Percentiles rank a stretch among this genome's conserved stretches.
phyloP scores from a whole-genome alignment of 2,888 invertebrate genomes.

The Polymixis flavicincta region DNA sequence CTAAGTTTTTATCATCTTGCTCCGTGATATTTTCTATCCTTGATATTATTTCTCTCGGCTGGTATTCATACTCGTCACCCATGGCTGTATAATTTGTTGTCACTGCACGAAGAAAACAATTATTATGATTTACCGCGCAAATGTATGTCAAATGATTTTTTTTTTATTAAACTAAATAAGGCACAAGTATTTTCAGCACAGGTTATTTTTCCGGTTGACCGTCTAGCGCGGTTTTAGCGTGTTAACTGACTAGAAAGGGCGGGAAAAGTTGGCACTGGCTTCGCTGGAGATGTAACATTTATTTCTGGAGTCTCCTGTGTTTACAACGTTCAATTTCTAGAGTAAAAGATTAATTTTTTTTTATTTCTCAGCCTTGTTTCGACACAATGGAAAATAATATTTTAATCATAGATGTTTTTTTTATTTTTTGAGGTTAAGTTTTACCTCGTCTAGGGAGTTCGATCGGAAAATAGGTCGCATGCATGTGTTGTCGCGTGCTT shows the following conservation, averaged over 20 bases:
- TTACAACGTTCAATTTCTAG: conserved; percentile 77
- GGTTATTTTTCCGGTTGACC: conserved; percentile 70
- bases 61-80: conserved; percentile 76
- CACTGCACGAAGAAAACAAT: conserved; percentile 74
- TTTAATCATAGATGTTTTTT: conserved; percentile 33
- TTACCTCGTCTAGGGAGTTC: conserved; percentile 43
- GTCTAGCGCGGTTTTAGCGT: conserved; percentile 78
- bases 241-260: conserved; percentile 82
- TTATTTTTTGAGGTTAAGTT: conserved; percentile 41
- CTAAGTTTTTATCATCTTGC: conserved; percentile 84
- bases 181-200: conserved; percentile 65
- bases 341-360: conserved; percentile 65
- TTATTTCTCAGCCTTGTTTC: conserved; percentile 68
- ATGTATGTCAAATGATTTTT: conserved; percentile 48
- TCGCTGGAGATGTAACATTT: conserved; percentile 88
- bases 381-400: conserved; percentile 42
- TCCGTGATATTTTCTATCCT: conserved; percentile 87
- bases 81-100: conserved; percentile 58
- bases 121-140: conserved; percentile 50
- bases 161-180: conserved; percentile 58
- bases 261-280: conserved; percentile 83
- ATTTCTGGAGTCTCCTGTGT: conserved; percentile 87
- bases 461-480: conserved; percentile 21
- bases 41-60: conserved; percentile 73
- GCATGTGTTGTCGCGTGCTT: conserved; percentile 18